Base-by-base conservation (phyloP, 2,888 invertebrate species). In the Orthonevra nobilis region DNA sequence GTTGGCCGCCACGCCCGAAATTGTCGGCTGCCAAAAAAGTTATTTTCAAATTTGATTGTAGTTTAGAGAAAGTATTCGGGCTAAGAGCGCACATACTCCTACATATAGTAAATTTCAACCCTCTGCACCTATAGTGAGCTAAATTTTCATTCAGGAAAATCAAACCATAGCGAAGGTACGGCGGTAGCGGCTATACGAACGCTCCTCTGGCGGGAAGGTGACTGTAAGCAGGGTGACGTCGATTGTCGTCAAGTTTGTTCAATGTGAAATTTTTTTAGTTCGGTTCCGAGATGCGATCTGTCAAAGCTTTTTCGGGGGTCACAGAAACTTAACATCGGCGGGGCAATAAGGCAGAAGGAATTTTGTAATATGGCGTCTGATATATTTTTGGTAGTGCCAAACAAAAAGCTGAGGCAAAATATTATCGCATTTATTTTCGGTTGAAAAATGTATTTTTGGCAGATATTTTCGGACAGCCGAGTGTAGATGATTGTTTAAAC, bases 1-100 rank as follows among this genome's bases (percentile, higher is more conserved):
- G 19, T 40, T 54, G 52, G 52, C 30, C 61, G 46, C 70, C 70
- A 70, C 70, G 70, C 70, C 70, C 70, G 70, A 70, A 46, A 44
- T 28, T 54, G 2, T 30, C n/a, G 1, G 52, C 9, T 61, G 70
- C 70, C 70, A 70, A 70, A 44, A n/a, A 70, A 70, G 44, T 52
- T 70, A 61, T 70, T 70, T 70, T 28, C n/a, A n/a, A 54, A 30
- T 54, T 42, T 12, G 17, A 34, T 70, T 52, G 34, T 42, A 42
- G n/a, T 58, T 42, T 38, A 9, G 7, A 6, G 12, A 19, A n/a
- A 68, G 19, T 70, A 61, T 61, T 52, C 23, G 54, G 52, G 52
- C 44, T 44, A 61, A 34, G 44, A 70, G 70, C 61, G 46, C 36
- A 42, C 30, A 46, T 46, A 52, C 10, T 34, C 5, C 14, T 5